These are phyloP conservation scores for Pollachius pollachius DNA, from an alignment of 2,113 vertebrate species.

Conservation along the genomic window DNA sequence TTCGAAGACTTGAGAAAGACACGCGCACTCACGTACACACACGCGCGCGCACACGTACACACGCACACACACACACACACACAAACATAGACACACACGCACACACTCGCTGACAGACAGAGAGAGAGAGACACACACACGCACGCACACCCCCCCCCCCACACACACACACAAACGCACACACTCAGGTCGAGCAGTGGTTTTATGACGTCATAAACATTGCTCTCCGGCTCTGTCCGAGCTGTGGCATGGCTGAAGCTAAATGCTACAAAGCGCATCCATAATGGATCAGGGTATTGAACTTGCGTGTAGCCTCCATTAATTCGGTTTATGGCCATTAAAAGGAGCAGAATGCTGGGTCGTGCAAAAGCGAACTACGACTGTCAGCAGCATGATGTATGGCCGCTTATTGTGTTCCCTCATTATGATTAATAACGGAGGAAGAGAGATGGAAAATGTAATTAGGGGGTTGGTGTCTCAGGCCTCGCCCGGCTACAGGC, in stretches of 20 bases:
- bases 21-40: background rate
- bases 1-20: background rate
- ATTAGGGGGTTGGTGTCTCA: slow-evolving; percentile 49
- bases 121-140: background rate
- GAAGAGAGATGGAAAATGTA: slow-evolving; percentile 74
- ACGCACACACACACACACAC: slow-evolving; percentile 10
- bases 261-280: slow-evolving; percentile 43
- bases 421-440: slow-evolving; percentile 79
- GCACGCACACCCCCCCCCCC: background rate
- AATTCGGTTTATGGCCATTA: slow-evolving; percentile 70
- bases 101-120: background rate
- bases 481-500: too few relatives aligned
- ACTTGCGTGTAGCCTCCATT: slow-evolving; percentile 56
- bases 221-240: background rate
- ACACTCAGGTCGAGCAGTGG: background rate
- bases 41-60: background rate
- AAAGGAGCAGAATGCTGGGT: slow-evolving; percentile 68
- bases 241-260: background rate
- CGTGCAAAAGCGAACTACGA: slow-evolving; percentile 69
- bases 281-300: slow-evolving; percentile 34
- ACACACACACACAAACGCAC: slow-evolving; percentile 26
- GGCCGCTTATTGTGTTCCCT: slow-evolving; percentile 72
- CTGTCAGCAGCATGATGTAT: slow-evolving; percentile 71
- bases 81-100: background rate
- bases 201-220: too few relatives aligned